These are phyloP conservation scores for Myiozetetes cayanensis DNA, from an alignment of 2,113 vertebrate genomes.

Conservation along the genomic window DNA sequence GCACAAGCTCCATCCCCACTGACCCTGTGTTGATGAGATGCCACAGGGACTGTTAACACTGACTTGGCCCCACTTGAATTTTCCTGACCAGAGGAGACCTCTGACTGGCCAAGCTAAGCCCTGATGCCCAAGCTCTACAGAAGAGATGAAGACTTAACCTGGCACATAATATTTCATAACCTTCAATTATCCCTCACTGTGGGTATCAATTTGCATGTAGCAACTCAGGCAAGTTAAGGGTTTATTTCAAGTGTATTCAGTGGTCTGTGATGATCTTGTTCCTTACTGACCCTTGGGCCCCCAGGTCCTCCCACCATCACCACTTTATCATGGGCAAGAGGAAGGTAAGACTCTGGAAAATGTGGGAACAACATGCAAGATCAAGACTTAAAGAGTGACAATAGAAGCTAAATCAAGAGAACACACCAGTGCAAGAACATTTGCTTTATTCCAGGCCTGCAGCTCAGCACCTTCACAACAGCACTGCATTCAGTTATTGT, in stretches of 20 bases:
- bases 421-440: fast-evolving
- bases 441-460: background rate
- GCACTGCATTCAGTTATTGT: background rate
- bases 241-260: background rate
- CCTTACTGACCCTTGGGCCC: no score
- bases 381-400: background rate
- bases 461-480: background rate
- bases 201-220: background rate
- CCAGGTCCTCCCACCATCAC: background rate
- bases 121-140: background rate
- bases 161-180: background rate
- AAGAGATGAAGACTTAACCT: background rate
- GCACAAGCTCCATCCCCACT: background rate
- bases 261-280: background rate
- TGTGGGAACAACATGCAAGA: background rate
- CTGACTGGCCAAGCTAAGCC: background rate
- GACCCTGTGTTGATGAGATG: background rate
- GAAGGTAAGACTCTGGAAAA: background rate
- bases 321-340: background rate
- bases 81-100: background rate
- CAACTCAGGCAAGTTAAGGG: background rate
- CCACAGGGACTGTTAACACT: background rate
- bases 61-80: background rate
- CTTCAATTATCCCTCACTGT: background rate
- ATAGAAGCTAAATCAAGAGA: background rate